Evolutionary conservation across 2,113 vertebrate genomes (phyloP).

Genomic region (Patagioenas fasciata): DNA sequence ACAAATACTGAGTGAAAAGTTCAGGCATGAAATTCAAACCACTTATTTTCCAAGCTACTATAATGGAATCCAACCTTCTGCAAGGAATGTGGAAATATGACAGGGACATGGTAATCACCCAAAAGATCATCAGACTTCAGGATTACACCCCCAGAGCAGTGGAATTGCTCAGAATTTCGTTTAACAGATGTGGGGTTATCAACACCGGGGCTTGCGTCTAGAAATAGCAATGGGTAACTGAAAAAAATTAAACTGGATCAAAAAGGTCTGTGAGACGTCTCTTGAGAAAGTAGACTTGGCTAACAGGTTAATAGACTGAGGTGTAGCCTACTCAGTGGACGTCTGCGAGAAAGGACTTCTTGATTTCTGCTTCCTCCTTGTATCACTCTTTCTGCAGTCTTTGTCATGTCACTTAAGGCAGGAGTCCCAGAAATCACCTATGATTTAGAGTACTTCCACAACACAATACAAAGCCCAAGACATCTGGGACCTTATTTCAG

Average conservation of each 20-base stretch:
- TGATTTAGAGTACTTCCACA: background rate
- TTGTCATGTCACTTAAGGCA: background rate
- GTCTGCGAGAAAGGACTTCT: fast-evolving
- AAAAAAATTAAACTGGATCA: background rate
- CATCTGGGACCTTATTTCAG: background rate
- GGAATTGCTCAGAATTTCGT: background rate
- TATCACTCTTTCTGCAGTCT: background rate
- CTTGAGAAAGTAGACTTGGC: background rate
- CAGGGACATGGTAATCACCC: background rate
- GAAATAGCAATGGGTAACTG: background rate
- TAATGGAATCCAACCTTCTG: background rate
- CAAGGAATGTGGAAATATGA: background rate
- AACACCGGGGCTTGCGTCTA: background rate
- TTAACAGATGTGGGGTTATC: background rate
- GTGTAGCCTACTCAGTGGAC: background rate
- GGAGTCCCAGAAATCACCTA: background rate
- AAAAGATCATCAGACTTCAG: background rate
- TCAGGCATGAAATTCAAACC: background rate
- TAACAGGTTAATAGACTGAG: background rate
- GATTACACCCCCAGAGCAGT: background rate
- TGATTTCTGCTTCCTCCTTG: background rate
- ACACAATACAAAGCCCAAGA: background rate
- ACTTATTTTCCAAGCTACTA: background rate
- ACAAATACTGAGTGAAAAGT: background rate
- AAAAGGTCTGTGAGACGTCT: background rate